Evolutionary conservation across 2,797 vertebrate genomes (phyloP).

Genomic region (Micropoecilia bifurca): DNA sequence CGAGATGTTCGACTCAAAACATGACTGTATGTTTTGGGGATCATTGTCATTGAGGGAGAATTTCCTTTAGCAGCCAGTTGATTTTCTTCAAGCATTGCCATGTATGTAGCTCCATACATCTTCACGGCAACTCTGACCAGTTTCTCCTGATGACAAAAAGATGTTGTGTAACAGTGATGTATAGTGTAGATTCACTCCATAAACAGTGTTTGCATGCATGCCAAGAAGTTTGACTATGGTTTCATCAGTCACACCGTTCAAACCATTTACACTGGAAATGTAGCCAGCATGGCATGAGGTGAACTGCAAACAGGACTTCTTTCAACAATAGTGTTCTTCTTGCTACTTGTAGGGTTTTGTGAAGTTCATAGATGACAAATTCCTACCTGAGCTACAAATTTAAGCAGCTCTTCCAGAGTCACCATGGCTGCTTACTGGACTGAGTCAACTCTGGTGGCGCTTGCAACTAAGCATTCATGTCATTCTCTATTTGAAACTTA

Average conservation of each 20-base stretch:
- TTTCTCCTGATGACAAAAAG: neutral
- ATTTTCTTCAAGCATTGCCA: neutral
- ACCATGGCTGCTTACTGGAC: neutral
- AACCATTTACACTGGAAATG: neutral
- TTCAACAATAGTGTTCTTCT: neutral
- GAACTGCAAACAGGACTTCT: neutral
- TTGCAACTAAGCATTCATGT: neutral
- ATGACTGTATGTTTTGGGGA: neutral
- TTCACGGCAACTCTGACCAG: neutral
- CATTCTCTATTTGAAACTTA: neutral
- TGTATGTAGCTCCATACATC: neutral
- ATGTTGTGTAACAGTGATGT: neutral
- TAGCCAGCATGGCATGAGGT: neutral
- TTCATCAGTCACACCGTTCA: neutral
- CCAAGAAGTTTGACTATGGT: neutral
- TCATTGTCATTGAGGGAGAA: neutral
- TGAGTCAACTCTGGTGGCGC: neutral
- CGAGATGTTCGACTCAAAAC: neutral
- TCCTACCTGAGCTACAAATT: neutral
- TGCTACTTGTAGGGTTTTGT: neutral
- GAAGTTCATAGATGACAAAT: neutral
- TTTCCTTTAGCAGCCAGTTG: neutral
- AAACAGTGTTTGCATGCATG: neutral
- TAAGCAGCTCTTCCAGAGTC: neutral
- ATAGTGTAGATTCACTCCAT: neutral